These are phyloP conservation scores for Crocuta crocuta DNA, from an alignment of 2,113 vertebrate species.

Conservation along the genomic window DNA sequence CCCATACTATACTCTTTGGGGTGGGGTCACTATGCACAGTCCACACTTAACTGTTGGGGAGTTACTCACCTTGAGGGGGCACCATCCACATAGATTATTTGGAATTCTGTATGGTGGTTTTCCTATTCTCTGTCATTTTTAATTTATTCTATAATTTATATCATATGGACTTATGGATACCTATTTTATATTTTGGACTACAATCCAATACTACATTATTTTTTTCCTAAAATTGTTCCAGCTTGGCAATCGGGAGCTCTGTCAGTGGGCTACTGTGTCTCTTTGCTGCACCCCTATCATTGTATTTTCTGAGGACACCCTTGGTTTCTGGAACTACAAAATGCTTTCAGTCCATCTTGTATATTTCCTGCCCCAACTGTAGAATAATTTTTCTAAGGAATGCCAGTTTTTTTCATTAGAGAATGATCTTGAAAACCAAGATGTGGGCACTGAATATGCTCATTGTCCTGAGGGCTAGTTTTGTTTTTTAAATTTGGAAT, in stretches of 20 bases:
- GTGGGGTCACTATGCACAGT: background rate
- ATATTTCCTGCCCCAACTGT: background rate
- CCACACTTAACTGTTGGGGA: background rate
- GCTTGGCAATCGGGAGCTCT: background rate
- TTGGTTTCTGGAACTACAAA: constrained; percentile 24
- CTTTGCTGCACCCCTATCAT: background rate
- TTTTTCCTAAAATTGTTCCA: background rate
- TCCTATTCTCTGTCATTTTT: background rate
- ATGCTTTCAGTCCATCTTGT: background rate
- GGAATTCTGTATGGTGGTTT: background rate
- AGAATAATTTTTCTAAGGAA: background rate
- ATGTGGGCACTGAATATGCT: background rate
- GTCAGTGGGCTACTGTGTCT: background rate
- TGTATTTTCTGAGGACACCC: background rate
- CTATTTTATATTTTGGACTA: background rate
- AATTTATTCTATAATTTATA: background rate
- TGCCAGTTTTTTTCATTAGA: background rate
- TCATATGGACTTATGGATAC: background rate
- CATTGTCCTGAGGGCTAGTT: background rate
- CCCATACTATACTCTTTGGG: background rate
- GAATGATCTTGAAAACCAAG: background rate
- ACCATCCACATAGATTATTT: background rate
- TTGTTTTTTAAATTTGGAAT: background rate
- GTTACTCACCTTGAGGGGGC: background rate
- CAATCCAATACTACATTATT: background rate